A percentile compares a stretch with the other conserved stretches of the same genome.
These are phyloP conservation scores for Ceratothoa steindachneri DNA, from an alignment of 2,888 invertebrate species.

Conservation along the genomic window DNA sequence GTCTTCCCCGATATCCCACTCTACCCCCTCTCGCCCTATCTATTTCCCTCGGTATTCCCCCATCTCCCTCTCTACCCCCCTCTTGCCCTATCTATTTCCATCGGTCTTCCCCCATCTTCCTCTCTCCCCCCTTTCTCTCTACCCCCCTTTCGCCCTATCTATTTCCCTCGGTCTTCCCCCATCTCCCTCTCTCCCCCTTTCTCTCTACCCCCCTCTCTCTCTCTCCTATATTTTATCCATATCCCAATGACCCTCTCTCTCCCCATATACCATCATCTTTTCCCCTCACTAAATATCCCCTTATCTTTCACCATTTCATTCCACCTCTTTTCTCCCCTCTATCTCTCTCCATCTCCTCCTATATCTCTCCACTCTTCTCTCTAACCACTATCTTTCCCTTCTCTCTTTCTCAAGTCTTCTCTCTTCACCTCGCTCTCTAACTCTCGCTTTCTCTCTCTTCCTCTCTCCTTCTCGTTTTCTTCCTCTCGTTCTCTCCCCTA, in stretches of 20 bases:
- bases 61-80: background rate
- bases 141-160: background rate
- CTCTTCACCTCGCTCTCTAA: background rate
- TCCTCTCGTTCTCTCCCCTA: background rate
- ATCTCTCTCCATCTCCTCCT: background rate
- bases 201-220: background rate
- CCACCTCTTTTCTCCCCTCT: background rate
- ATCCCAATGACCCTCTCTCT: background rate
- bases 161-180: background rate
- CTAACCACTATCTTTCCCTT: background rate
- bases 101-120: background rate
- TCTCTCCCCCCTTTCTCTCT: background rate
- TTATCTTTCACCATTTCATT: conserved; percentile 11
- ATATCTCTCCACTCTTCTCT: background rate
- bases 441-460: background rate
- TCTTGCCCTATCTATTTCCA: background rate
- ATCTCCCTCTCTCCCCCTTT: background rate
- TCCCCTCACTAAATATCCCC: background rate
- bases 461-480: background rate
- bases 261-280: background rate
- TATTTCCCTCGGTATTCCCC: too few relatives aligned
- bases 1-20: background rate
- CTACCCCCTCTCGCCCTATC: background rate
- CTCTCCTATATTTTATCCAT: background rate
- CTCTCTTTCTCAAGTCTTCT: background rate